Percentiles rank a stretch among this genome's conserved stretches.
Evolutionary conservation across 1,140 invertebrate species (phyloP).

Genomic region (Copidosoma floridanum): DNA sequence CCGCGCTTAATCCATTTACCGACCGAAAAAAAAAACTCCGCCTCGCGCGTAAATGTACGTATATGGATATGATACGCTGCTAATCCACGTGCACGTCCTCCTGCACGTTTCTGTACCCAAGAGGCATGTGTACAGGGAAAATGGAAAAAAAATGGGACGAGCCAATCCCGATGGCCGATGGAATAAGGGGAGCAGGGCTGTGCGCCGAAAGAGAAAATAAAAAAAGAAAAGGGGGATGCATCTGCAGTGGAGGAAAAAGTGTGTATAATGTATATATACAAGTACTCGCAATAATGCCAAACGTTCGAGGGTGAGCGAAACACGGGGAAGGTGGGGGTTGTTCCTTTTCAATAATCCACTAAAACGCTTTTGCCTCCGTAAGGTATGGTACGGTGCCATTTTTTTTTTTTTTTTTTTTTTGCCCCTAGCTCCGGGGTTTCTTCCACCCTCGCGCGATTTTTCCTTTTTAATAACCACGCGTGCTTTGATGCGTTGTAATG

Average conservation of each 20-base stretch:
- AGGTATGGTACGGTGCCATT: no score
- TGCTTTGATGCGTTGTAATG: no score
- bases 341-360: constrained; percentile 27
- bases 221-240: not conserved
- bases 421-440: not conserved
- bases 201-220: not conserved
- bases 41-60: not conserved
- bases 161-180: not conserved
- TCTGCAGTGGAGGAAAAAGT: not conserved
- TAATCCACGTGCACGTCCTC: not conserved
- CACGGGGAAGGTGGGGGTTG: not conserved
- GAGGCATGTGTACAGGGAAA: no score
- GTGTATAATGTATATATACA: constrained; percentile 20
- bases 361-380: constrained; percentile 2
- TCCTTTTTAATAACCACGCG: no score
- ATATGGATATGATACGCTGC: not conserved
- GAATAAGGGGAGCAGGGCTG: no score
- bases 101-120: no score
- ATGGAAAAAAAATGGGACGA: not conserved
- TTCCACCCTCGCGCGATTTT: not conserved
- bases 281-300: constrained; percentile 16
- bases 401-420: constrained; percentile 7
- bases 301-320: not conserved
- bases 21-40: not conserved
- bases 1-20: not conserved